Evolutionary conservation across 2,113 vertebrate genomes (phyloP).

Genomic region (Chelonoidis abingdonii): DNA sequence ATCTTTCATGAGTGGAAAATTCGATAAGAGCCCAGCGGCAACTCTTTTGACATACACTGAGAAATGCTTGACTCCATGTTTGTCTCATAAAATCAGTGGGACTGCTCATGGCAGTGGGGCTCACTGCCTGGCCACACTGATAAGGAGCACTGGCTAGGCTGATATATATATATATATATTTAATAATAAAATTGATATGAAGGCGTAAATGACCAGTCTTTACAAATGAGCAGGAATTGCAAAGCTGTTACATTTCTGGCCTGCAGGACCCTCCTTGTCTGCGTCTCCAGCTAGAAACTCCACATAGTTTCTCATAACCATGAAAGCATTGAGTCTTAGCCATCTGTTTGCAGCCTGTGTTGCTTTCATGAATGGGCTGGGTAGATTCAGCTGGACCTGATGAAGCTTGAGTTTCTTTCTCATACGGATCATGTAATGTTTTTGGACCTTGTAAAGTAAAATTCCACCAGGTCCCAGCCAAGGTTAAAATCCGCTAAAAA

Average conservation of each 20-base stretch:
- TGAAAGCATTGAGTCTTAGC: constrained; percentile 10
- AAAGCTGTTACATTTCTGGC: constrained; percentile 4
- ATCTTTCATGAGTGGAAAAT: neutral
- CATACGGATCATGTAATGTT: constrained; percentile 56
- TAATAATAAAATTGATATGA: neutral
- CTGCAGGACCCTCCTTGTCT: neutral
- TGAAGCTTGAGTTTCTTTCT: constrained; percentile 48
- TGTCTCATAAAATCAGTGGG: neutral
- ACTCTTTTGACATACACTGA: neutral
- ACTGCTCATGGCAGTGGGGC: neutral
- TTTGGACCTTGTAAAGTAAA: constrained; percentile 55
- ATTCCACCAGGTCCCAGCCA: constrained; percentile 56
- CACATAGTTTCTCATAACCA: constrained; percentile 30
- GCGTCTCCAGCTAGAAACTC: constrained; percentile 22
- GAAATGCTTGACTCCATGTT: neutral
- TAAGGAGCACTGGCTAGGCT: neutral
- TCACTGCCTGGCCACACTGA: neutral
- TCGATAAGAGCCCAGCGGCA: neutral
- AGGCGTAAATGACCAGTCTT: neutral
- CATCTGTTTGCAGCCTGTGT: constrained; percentile 50
- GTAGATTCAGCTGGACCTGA: neutral
- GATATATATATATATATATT: neutral
- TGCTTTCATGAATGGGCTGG: constrained; percentile 37
- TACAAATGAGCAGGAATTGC: neutral
- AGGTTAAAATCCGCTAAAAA: constrained; percentile 50